These are phyloP conservation scores for Rhegmatorhina hoffmannsi DNA, from an alignment of 2,113 vertebrate genomes.

Conservation along the genomic window DNA sequence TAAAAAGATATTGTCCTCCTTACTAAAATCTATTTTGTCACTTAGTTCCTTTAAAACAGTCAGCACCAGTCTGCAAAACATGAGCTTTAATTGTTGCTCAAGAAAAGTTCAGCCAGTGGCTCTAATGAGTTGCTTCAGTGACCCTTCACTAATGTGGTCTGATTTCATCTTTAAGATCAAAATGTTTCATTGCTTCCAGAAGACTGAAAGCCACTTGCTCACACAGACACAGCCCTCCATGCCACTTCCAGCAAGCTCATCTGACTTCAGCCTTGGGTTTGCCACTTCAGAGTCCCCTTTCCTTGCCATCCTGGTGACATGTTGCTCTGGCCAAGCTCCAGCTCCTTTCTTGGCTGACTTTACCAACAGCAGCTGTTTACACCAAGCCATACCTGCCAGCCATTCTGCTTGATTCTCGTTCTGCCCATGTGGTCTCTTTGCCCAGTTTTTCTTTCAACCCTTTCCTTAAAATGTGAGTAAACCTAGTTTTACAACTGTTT, in stretches of 20 bases:
- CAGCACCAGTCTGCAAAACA: neutral
- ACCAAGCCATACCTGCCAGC: neutral
- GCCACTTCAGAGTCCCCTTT: neutral
- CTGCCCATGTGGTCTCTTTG: neutral
- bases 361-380: neutral
- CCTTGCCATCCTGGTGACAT: neutral
- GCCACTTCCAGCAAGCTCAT: neutral
- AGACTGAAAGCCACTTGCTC: neutral
- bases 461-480: neutral
- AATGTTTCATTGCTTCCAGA: constrained; percentile 26
- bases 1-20: neutral
- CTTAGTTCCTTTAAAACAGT: neutral
- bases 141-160: constrained; percentile 36
- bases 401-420: neutral
- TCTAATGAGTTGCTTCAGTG: constrained; percentile 15
- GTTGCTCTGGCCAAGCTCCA: neutral
- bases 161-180: constrained; percentile 37
- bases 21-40: neutral
- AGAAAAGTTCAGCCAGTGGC: neutral
- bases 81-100: neutral
- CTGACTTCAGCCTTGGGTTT: neutral
- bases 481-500: neutral
- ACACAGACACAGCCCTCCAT: neutral
- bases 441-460: neutral
- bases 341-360: neutral